These are phyloP conservation scores for Gasterosteus aculeatus DNA, from an alignment of 2,113 vertebrate genomes.

Conservation along the genomic window DNA sequence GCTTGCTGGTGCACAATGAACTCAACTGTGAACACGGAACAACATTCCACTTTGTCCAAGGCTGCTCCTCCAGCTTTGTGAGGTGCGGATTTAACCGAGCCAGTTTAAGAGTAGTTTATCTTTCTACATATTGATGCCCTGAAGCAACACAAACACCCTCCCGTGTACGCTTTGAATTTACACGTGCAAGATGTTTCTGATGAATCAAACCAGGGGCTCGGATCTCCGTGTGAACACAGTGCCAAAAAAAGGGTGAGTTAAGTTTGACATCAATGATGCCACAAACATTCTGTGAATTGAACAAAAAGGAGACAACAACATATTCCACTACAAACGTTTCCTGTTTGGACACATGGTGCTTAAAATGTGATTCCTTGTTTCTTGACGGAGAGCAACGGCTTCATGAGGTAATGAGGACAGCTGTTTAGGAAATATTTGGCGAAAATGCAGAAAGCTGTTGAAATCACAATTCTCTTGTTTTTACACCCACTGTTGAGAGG, in stretches of 20 bases:
- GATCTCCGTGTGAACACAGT: not conserved
- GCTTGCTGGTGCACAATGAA: constrained; percentile 12
- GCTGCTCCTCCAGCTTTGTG: not conserved
- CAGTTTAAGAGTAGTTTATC: not conserved
- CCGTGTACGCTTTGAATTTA: not conserved
- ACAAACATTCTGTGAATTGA: not conserved
- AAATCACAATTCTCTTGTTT: not conserved
- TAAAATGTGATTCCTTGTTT: not conserved
- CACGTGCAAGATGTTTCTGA: not conserved
- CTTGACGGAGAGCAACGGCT: not conserved
- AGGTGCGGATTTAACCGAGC: not conserved
- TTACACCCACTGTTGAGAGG: not conserved
- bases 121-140: not conserved
- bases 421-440: not conserved
- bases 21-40: constrained; percentile 28
- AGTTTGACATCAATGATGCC: not conserved
- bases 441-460: not conserved
- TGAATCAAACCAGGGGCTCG: not conserved
- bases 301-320: not conserved
- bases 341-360: not conserved
- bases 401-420: constrained; percentile 1
- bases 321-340: not conserved
- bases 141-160: not conserved
- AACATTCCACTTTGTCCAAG: constrained; percentile 2
- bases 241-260: no score